A percentile compares a stretch with the other conserved stretches of the same genome.
Evolutionary conservation across 2,888 invertebrate species (phyloP).

Genomic region (Scaptomyza tumidula): DNA sequence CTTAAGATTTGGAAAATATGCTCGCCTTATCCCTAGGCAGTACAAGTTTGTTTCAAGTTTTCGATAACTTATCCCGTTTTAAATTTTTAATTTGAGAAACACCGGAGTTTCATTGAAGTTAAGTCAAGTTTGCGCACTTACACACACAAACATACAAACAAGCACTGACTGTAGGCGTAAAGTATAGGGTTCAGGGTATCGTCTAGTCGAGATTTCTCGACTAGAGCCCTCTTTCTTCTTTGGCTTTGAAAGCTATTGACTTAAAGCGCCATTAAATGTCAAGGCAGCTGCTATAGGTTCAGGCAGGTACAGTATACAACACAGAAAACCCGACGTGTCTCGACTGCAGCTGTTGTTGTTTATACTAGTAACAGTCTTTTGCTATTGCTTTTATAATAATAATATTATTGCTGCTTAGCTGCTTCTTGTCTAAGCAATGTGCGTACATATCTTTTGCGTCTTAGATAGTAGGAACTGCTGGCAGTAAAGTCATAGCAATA

Average conservation of each 20-base stretch:
- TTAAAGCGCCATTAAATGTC: conserved; percentile 61
- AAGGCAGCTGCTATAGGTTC: conserved; percentile 62
- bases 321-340: conserved; percentile 17
- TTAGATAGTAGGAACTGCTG: conserved; percentile 28
- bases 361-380: conserved; percentile 32
- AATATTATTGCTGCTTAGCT: conserved; percentile 66
- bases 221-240: neutral
- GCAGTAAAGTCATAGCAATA: conserved; percentile 22
- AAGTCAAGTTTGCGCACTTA: no score
- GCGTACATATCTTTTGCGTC: conserved; percentile 9
- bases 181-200: no score
- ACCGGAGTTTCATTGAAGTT: no score
- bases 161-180: no score
- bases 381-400: conserved; percentile 44
- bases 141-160: no score
- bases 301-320: no score
- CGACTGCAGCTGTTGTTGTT: conserved; percentile 53
- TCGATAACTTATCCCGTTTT: no score
- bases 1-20: no score
- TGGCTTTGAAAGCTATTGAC: conserved; percentile 42
- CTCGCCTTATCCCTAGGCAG: no score
- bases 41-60: no score
- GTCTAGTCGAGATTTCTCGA: no score
- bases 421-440: conserved; percentile 42
- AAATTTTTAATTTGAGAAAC: no score